Evolutionary conservation across 2,113 vertebrate species (phyloP), one percentile per base, ranked within the genome.

Genomic region (Cettia cetti): DNA sequence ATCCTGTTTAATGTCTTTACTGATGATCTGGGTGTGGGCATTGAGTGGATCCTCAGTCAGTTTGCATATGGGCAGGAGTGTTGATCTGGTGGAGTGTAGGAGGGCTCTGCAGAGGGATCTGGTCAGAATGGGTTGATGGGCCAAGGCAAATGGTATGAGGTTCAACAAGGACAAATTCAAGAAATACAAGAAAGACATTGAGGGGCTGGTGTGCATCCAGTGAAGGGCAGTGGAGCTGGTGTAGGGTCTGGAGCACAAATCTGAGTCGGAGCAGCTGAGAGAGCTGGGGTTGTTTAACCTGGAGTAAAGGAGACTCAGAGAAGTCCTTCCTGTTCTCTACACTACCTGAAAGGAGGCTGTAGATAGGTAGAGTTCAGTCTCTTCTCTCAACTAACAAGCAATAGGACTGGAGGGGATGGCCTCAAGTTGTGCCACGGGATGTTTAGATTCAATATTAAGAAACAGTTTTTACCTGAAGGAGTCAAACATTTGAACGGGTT

Each of bases 21-120:
- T 0, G 3, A 1, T 26, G 26, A 4, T 20, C 19, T 78, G n/a
- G 26, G 8, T 7, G 13, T 52, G 14, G 9, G 26, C 4, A 31
- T 69, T 6, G 1, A 53, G 17, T 33, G 44, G 5, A 53, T 24
- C 4, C 31, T 90, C 23, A 47, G 37, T 52, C 26, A 28, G 7
- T 44, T 54, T 65, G 40, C 35, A 65, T 15, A 3, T 9, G 28
- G 9, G 33, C 1, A 12, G 31, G n/a, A 44, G 5, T 27, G 14
- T 50, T 64, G 66, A 11, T 79, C 21, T 33, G 37, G 47, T 49
- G 31, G 56, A 70, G 15, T 2, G 2, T 8, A 54, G 56, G 56
- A 35, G 49, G 50, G 21, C 24, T 79, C 21, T 71, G 8, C 35
- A 54, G 65, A 16, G 27, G 31, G 21, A 28, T 59, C 35, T 78